These are phyloP conservation scores for Danio albolineatus DNA, from an alignment of 2,797 vertebrate species.

Conservation along the genomic window DNA sequence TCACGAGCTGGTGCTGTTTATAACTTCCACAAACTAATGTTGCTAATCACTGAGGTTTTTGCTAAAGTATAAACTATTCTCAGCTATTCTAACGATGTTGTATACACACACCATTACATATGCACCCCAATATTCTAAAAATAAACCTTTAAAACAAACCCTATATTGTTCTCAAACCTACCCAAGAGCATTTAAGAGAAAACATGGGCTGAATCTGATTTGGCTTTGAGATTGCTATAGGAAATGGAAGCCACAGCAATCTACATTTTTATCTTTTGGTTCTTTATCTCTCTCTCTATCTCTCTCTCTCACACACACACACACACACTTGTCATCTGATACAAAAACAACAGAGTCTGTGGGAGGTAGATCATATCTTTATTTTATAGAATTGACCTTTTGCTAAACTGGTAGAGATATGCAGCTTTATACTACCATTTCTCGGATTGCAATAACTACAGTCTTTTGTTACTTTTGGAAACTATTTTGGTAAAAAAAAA, in stretches of 20 bases:
- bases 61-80: too few relatives aligned
- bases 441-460: slow-evolving; percentile 1
- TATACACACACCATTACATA: not conserved
- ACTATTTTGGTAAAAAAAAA: not conserved
- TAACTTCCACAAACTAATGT: not conserved
- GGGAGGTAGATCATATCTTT: slow-evolving; percentile 5
- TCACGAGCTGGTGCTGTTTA: not conserved
- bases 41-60: not conserved
- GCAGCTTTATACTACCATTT: not conserved
- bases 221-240: not conserved
- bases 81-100: not conserved
- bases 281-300: not conserved
- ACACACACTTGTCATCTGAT: slow-evolving; percentile 1
- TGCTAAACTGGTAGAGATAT: not conserved
- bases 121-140: not conserved
- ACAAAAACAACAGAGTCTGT: slow-evolving; percentile 6
- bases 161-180: not conserved
- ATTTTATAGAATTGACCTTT: slow-evolving; percentile 30
- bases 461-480: not conserved
- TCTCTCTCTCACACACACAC: not conserved
- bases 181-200: not conserved
- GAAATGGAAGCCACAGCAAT: slow-evolving; percentile 2
- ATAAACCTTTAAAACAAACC: not conserved
- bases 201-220: not conserved
- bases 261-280: not conserved